Conservation (phyloP, 1,140 invertebrate species). For the Papilio machaon region DNA sequence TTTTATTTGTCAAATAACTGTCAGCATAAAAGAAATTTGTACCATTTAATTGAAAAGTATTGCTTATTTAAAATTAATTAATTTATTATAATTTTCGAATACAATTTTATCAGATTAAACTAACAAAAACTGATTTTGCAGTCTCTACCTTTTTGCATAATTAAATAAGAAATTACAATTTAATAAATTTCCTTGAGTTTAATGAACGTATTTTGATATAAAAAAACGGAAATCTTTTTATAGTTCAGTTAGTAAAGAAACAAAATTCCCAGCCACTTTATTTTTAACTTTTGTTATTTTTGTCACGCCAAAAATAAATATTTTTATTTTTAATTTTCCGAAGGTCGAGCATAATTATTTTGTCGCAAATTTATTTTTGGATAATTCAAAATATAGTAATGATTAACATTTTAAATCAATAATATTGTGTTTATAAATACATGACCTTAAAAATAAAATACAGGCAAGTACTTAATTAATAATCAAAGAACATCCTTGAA, state of each 20-base stretch:
- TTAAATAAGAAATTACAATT: not conserved
- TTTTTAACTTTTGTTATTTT: not conserved
- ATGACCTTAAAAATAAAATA: not conserved
- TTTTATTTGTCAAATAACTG: too few relatives aligned
- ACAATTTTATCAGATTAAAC: too few relatives aligned
- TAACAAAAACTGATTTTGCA: not conserved
- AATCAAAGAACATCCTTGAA: conserved; percentile 18
- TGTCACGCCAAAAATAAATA: not conserved
- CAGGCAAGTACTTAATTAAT: not conserved
- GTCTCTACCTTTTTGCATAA: not conserved
- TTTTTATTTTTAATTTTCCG: not conserved
- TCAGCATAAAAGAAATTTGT: too few relatives aligned
- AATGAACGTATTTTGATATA: too few relatives aligned
- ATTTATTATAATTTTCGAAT: too few relatives aligned
- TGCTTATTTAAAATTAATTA: too few relatives aligned
- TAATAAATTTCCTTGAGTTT: not conserved
- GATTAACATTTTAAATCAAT: conserved; percentile 9
- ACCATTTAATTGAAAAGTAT: too few relatives aligned
- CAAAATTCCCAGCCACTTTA: not conserved
- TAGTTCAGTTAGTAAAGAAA: not conserved
- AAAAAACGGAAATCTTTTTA: not conserved
- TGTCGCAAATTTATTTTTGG: not conserved
- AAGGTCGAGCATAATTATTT: not conserved
- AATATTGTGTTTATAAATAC: not conserved
- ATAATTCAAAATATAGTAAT: not conserved